Conservation (phyloP, 1,140 invertebrate genomes). For the Brachionus sp. region DNA sequence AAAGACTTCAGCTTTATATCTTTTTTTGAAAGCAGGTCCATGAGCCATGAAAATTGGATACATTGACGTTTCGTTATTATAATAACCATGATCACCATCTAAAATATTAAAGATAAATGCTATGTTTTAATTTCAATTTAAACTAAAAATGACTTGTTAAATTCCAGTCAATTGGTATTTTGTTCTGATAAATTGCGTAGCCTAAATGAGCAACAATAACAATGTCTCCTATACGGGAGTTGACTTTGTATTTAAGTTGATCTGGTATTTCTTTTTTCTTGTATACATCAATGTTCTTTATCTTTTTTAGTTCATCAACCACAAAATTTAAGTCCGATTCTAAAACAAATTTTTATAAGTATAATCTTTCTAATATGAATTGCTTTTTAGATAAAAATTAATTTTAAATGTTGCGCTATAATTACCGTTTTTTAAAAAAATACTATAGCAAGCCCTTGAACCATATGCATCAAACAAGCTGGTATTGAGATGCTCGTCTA, state of each 20-base stretch:
- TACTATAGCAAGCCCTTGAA: slow-evolving; percentile 6
- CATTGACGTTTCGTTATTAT: slow-evolving; percentile 65
- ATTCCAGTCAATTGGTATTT: slow-evolving; percentile 17
- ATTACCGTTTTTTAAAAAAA: slow-evolving; percentile 22
- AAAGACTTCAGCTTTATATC: slow-evolving; percentile 63
- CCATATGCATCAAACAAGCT: slow-evolving; percentile 25
- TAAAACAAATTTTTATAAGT: slow-evolving; percentile 55
- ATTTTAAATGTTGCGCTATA: no score
- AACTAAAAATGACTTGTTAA: background rate
- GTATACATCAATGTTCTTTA: slow-evolving; percentile 63
- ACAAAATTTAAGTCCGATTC: slow-evolving; percentile 61
- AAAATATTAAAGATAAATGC: background rate
- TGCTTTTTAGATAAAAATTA: background rate
- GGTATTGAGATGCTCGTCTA: slow-evolving; percentile 36
- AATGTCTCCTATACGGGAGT: slow-evolving; percentile 59
- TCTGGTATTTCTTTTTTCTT: slow-evolving; percentile 63
- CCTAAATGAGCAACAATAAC: slow-evolving; percentile 43
- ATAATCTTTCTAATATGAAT: background rate
- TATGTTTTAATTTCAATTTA: background rate
- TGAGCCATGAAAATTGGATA: slow-evolving; percentile 68
- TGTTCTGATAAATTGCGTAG: slow-evolving; percentile 22
- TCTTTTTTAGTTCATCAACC: slow-evolving; percentile 62
- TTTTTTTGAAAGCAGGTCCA: slow-evolving; percentile 66
- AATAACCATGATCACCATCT: slow-evolving; percentile 68
- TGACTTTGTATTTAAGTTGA: slow-evolving; percentile 65